Evolutionary conservation across 1,140 invertebrate genomes (phyloP), one percentile per base, ranked within the genome.

Genomic region (Drosophila tani): DNA sequence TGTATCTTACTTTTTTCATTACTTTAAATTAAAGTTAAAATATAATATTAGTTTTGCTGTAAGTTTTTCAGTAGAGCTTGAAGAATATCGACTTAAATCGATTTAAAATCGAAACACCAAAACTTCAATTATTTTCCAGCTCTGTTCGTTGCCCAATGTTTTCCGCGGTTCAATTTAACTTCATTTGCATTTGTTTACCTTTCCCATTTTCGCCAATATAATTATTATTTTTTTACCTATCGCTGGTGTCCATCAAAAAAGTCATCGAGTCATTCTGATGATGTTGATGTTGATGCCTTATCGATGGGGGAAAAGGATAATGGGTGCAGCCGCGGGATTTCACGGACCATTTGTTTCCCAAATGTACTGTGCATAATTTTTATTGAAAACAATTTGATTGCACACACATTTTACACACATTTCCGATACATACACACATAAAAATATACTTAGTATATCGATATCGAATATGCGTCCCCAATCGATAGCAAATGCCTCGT

Each of bases 311-410:
- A 21, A 11, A 55, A 56, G 40, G 41, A 41, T 29, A 74, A 73
- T 59, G 68, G 45, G 47, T 74, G 55, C 46, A 43, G 55, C 17
- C 38, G 27, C 38, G 51, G 21, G 9, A 81, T 84, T 90, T 90
- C 81, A 84, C 78, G 81, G 58, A 9, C 70, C 81, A 88, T 79
- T 88, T 71, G 76, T 46, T 47, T 35, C 81, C 75, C 84, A 84
- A 88, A 88, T 88, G 84, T 88, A 90, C 85, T 90, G 84, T 88
- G 59, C 78, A 78, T 90, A 90, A 88, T 88, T 88, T 88, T 90
- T 88, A 88, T 88, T 84, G 74, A 75, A 84, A 88, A 81, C 83
- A 82, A 80, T 86, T 87, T 87, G 63, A 87, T 82, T 79, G 59
- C 69, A 75, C 65, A 59, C 27, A 57, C 63, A 70, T 58, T 63